A percentile compares a stretch with the other conserved stretches of the same genome.
These are phyloP conservation scores for Lymantria monacha DNA, from an alignment of 2,888 invertebrate genomes.

Conservation along the genomic window DNA sequence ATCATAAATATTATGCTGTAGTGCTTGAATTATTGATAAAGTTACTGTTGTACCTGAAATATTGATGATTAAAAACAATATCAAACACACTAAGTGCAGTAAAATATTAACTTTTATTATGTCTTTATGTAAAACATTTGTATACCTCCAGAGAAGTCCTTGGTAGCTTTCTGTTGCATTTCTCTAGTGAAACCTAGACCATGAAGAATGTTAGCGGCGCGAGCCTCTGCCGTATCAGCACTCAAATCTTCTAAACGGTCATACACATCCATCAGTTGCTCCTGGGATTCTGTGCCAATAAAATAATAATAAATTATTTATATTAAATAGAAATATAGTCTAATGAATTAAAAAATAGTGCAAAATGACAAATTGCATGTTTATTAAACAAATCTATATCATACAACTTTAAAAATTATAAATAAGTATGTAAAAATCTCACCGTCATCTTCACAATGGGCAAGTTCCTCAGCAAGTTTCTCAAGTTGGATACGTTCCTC, in stretches of 20 bases:
- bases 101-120: too few relatives aligned
- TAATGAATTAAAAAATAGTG: too few relatives aligned
- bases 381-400: too few relatives aligned
- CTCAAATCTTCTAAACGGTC: constrained; percentile 98
- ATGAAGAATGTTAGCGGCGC: constrained; percentile 96
- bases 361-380: too few relatives aligned
- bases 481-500: constrained; percentile 95
- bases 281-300: constrained; percentile 88
- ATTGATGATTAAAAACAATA: too few relatives aligned
- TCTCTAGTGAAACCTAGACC: constrained; percentile 96
- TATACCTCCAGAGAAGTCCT: constrained; percentile 91
- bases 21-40: too few relatives aligned
- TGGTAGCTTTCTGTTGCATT: constrained; percentile 93
- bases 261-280: constrained; percentile 98
- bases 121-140: background rate
- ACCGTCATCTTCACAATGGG: constrained; percentile 93
- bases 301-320: background rate
- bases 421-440: constrained; percentile 20
- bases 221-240: constrained; percentile 96
- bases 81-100: too few relatives aligned
- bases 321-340: background rate
- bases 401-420: too few relatives aligned
- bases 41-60: too few relatives aligned
- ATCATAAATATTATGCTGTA: too few relatives aligned
- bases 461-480: constrained; percentile 94